These are phyloP conservation scores for Micromys minutus DNA, from an alignment of 2,113 vertebrate species.

Conservation along the genomic window DNA sequence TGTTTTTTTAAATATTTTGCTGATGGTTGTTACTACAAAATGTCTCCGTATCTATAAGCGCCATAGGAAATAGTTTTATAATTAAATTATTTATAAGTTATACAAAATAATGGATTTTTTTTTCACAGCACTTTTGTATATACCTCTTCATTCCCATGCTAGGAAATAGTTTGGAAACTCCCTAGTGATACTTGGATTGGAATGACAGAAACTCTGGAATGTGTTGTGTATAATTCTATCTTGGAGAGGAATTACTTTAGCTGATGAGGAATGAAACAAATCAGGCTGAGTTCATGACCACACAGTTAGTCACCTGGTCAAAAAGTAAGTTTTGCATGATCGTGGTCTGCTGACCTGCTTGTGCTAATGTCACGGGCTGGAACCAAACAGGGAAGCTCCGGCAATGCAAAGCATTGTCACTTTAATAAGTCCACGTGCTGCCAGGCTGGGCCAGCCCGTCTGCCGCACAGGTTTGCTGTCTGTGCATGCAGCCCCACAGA, in stretches of 20 bases:
- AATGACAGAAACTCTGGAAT: constrained; percentile 47
- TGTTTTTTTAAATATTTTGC: constrained; percentile 58
- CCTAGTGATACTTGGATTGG: constrained; percentile 48
- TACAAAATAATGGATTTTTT: background rate
- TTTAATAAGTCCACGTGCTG: background rate
- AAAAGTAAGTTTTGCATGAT: constrained; percentile 36
- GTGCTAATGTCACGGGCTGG: background rate
- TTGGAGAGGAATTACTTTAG: constrained; percentile 58
- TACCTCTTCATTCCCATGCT: background rate
- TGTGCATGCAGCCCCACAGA: background rate
- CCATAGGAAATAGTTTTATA: constrained; percentile 48
- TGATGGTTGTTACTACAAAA: constrained; percentile 45
- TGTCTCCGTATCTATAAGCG: constrained; percentile 21
- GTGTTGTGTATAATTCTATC: constrained; percentile 26
- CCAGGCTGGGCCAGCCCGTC: background rate
- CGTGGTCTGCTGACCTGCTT: background rate
- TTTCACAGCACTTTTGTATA: background rate
- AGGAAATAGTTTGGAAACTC: constrained; percentile 65
- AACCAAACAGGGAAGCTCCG: background rate
- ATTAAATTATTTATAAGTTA: background rate
- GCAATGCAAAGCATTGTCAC: constrained; percentile 26
- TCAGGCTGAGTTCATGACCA: constrained; percentile 7
- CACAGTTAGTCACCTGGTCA: constrained; percentile 30
- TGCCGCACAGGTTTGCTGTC: background rate
- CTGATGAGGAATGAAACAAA: constrained; percentile 63